Percentiles rank a stretch among this genome's conserved stretches.
Conservation (phyloP, 1,140 invertebrate species). For the Drosophila gunungcola region DNA sequence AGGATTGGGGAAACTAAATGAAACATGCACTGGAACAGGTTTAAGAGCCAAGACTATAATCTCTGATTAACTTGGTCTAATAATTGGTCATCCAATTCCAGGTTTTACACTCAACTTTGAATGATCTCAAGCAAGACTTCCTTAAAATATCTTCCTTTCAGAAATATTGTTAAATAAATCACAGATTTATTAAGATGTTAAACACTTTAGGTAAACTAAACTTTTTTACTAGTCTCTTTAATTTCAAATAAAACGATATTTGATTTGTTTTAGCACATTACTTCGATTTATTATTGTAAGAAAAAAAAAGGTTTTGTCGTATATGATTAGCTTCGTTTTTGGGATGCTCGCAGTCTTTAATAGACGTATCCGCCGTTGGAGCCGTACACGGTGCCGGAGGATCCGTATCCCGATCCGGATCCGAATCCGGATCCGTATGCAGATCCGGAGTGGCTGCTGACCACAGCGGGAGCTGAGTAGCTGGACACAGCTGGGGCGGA, state of each 20-base stretch:
- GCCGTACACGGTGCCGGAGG: slow-evolving; percentile 63
- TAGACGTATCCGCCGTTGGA: slow-evolving; percentile 77
- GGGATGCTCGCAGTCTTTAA: slow-evolving; percentile 14
- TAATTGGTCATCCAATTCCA: background rate
- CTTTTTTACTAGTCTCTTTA: background rate
- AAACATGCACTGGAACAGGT: no score
- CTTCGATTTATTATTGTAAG: slow-evolving; percentile 29
- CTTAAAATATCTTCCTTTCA: no score
- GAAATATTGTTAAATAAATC: no score
- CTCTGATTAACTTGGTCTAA: no score
- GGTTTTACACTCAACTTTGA: background rate
- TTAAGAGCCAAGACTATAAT: no score
- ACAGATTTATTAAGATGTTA: no score
- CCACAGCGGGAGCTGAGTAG: slow-evolving; percentile 2
- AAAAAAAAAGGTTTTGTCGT: slow-evolving; percentile 48
- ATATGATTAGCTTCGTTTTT: slow-evolving; percentile 24
- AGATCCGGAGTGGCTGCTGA: slow-evolving; percentile 17
- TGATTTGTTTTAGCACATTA: slow-evolving; percentile 18
- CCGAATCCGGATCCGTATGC: no score
- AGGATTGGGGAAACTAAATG: background rate
- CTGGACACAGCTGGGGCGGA: slow-evolving; percentile 19
- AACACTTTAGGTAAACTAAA: no score
- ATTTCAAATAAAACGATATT: background rate
- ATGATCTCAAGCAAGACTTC: no score
- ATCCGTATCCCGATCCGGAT: slow-evolving; percentile 1